Percentiles rank a stretch among this genome's conserved stretches.
Conservation (phyloP, 2,113 vertebrate species). For the Gadus chalcogrammus region DNA sequence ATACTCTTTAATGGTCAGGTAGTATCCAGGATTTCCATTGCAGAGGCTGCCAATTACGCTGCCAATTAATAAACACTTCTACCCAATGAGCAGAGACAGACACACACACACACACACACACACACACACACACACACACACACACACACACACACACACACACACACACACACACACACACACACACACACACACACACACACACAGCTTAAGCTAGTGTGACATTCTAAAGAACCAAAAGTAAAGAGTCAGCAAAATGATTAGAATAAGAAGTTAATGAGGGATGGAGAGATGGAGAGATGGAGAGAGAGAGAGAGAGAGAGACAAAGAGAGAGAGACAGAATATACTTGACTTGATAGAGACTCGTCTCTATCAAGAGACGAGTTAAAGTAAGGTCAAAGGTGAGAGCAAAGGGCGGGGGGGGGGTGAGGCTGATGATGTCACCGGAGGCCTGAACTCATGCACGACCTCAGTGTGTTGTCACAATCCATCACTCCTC, state of each 20-base stretch:
- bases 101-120: neutral
- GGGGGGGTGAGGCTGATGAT: slow-evolving; percentile 36
- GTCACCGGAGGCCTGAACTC: slow-evolving; percentile 39
- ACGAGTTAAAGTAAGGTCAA: slow-evolving; percentile 46
- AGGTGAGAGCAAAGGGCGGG: slow-evolving; percentile 26
- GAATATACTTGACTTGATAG: neutral
- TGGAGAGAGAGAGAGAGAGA: neutral
- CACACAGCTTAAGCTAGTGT: neutral
- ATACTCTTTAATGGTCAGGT: no score
- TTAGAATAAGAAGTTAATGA: slow-evolving; percentile 39
- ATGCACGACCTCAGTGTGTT: slow-evolving; percentile 24
- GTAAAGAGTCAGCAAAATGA: slow-evolving; percentile 14
- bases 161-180: neutral
- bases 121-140: slow-evolving; percentile 10
- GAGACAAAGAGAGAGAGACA: no score
- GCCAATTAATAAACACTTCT: no score
- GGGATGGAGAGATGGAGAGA: neutral
- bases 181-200: slow-evolving; percentile 10
- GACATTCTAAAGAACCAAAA: slow-evolving; percentile 24
- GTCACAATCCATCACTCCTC: slow-evolving; percentile 8
- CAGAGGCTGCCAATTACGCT: no score
- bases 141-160: neutral
- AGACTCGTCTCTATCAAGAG: no score
- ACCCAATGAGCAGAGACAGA: slow-evolving; percentile 9
- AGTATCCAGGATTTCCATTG: no score